Evolutionary conservation across 2,113 vertebrate species (phyloP), one percentile per base, ranked within the genome.

Genomic region (Hippoglossus stenolepis): DNA sequence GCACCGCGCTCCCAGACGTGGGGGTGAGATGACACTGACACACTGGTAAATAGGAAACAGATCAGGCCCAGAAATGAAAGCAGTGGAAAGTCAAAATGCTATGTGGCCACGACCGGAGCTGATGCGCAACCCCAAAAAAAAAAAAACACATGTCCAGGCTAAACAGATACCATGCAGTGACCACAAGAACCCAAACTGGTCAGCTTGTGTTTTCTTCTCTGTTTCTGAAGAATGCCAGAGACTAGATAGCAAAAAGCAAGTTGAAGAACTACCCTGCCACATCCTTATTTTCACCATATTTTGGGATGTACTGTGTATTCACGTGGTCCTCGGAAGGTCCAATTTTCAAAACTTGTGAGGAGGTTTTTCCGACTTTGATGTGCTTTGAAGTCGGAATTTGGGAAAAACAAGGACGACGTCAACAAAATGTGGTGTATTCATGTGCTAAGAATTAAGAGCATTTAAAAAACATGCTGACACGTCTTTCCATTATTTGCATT

Each of bases 21-120:
- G 31, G 60, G 66, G 59, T 18, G 47, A 51, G 47, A 45, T 57
- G 74, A 80, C 66, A 43, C 40, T 65, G 61, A 73, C 60, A 75
- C 21, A 54, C n/a, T 45, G 67, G 65, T 57, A 78, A 78, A 85
- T 62, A 65, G 38, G 47, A 83, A 83, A 79, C 63, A 69, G 66
- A 89, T 61, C 5, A 63, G 61, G 2, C 31, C 38, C 61, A 49
- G 0, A 28, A 20, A 6, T 18, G 31, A 20, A 62, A 28, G 51
- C 24, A 62, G 2, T 18, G 65, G 74, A 75, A 71, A 54, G 40
- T 77, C 38, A 31, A 23, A 65, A 65, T 23, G 49, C 47, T 20
- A 6, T 21, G 26, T 8, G 56, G 43, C 73, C 57, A 72, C 43
- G 77, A 62, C 7, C 7, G 2, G 51, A 62, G 65, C 43, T 24